Base-by-base conservation (phyloP, 2,888 invertebrate genomes). In the Drosophila siamana region DNA sequence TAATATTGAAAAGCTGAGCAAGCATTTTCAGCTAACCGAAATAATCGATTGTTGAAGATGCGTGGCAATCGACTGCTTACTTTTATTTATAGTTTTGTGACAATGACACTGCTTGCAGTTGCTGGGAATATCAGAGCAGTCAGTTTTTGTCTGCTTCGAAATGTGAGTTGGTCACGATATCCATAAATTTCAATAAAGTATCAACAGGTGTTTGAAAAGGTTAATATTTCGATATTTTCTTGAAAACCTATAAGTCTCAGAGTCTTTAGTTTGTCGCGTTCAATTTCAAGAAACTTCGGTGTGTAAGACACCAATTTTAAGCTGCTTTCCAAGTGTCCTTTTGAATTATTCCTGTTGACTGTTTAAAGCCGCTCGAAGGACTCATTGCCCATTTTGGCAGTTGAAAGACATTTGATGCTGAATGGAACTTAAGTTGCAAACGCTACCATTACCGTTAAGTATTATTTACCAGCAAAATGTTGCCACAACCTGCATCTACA, bases 401-500 rank as follows among this genome's bases (percentile, higher is more conserved):
- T 46, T 62, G 28, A 60, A 75, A 50, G 68, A 75, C 68, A 56
- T 63, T 72, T 68, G 13, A 41, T 46, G 76, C 6, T 75, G 72
- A 71, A 75, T 63, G 72, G n/a, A 74, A 71, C 75, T 75, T 52
- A 62, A 70, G 67, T 55, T 71, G 66, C 24, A 19, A 51, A 56
- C 72, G 56, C 72, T 65, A 75, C 60, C 62, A 72, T 80, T 72
- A 72, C 64, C 55, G 72, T 56, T 72, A 68, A 80, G 66, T 72
- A 72, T 78, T 83, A 83, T 72, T 83, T 75, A 80, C 78, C 72
- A 54, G 51, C 57, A 56, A 22, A 38, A 38, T 33, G 36, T 7
- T 33, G 48, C 41, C 38, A 24, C 2, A 33, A 33, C 24, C 46
- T 46, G 55, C 55, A 44, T 22, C 33, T 22, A 13, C 6, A 51